These are phyloP conservation scores for Chlorodrepanis virens DNA, from an alignment of 2,113 vertebrate genomes.

Conservation along the genomic window DNA sequence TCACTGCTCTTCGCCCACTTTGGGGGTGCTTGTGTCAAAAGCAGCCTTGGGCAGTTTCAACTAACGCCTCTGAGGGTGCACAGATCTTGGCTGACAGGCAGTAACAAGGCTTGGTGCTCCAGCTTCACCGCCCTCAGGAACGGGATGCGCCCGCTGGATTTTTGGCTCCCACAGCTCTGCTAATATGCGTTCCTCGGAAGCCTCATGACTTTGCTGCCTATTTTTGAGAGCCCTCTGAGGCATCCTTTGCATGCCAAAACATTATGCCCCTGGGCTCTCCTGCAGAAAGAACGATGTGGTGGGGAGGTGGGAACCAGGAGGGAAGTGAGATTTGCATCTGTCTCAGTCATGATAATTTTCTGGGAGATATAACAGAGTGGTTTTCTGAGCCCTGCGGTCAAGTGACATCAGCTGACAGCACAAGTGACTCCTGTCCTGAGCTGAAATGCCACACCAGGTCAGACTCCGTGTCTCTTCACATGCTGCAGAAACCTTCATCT, in stretches of 20 bases:
- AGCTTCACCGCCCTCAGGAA: neutral
- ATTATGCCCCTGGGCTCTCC: neutral
- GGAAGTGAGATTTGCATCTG: neutral
- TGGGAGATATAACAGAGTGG: neutral
- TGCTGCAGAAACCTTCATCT: constrained; percentile 41
- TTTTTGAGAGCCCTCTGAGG: neutral
- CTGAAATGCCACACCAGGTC: neutral
- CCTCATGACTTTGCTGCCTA: constrained; percentile 8
- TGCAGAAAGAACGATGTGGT: neutral
- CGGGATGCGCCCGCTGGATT: neutral
- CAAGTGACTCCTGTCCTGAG: neutral
- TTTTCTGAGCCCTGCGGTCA: neutral
- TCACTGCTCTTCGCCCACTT: neutral
- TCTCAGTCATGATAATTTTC: neutral
- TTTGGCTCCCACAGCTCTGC: neutral
- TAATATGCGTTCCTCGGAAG: neutral
- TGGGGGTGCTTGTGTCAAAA: neutral
- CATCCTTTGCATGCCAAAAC: neutral
- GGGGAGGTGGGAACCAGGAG: neutral
- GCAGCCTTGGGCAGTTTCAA: neutral
- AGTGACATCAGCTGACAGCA: constrained; percentile 41
- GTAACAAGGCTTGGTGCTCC: neutral
- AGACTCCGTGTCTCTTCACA: neutral
- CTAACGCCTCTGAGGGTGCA: neutral
- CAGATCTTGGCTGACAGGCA: neutral